Conservation (phyloP, 2,113 vertebrate genomes). For the Nerophis ophidion region DNA sequence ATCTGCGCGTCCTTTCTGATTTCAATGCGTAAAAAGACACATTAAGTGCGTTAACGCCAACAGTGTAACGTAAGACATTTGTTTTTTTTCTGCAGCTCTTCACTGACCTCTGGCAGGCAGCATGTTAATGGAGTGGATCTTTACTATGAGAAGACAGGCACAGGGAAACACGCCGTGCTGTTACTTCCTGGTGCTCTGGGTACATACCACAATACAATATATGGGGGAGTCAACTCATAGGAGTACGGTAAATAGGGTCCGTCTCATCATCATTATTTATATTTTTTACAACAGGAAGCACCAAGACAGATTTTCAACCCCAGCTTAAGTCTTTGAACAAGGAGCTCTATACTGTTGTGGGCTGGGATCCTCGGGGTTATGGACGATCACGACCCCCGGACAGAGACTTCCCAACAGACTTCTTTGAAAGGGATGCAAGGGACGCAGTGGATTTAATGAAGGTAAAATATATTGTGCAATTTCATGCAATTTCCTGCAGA, state of each 20-base stretch:
- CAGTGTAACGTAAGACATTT: no score
- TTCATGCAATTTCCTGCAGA: no score
- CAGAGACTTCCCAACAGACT: constrained; percentile 83
- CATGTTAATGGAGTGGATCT: constrained; percentile 82
- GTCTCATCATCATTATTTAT: not conserved
- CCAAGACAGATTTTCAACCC: constrained; percentile 82
- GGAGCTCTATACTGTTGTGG: constrained; percentile 78
- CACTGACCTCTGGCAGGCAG: constrained; percentile 64
- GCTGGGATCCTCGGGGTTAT: constrained; percentile 88
- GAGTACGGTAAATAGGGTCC: not conserved
- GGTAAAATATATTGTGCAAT: constrained; percentile 52
- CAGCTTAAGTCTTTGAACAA: constrained; percentile 81
- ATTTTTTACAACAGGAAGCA: constrained; percentile 67
- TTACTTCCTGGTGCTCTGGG: constrained; percentile 88
- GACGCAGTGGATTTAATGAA: constrained; percentile 88
- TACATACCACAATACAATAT: constrained; percentile 36
- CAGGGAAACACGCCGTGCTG: constrained; percentile 78
- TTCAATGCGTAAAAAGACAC: no score
- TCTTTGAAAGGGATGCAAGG: constrained; percentile 86
- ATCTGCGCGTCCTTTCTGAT: no score
- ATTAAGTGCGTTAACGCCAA: no score
- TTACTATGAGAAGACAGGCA: constrained; percentile 78
- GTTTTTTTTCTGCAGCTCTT: constrained; percentile 68
- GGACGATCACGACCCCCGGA: constrained; percentile 83
- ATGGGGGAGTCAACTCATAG: not conserved